A percentile compares a stretch with the other conserved stretches of the same genome.
Evolutionary conservation across 1,140 invertebrate species (phyloP).

Genomic region (Sesamia nonagrioides): DNA sequence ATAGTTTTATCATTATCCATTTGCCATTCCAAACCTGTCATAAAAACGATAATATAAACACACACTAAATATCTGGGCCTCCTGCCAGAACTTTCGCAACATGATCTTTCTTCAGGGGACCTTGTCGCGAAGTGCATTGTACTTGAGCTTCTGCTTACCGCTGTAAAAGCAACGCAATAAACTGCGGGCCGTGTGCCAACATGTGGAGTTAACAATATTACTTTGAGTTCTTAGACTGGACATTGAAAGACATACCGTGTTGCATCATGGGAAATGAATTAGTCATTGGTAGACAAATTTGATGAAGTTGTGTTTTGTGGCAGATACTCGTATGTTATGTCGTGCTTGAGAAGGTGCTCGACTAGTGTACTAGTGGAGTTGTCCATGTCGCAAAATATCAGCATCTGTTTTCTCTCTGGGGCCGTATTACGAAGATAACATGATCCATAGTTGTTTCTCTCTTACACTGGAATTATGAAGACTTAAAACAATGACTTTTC

Average conservation of each 20-base stretch:
- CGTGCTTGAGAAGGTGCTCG: not conserved
- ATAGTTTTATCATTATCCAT: too few relatives aligned
- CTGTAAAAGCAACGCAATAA: constrained; percentile 23
- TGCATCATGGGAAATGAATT: constrained; percentile 38
- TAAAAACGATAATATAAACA: constrained; percentile 16
- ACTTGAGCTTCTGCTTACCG: constrained; percentile 34
- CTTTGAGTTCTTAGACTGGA: constrained; percentile 6
- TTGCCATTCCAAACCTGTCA: constrained; percentile 11
- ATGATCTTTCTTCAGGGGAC: constrained; percentile 29
- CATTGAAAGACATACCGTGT: constrained; percentile 33
- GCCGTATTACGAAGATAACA: too few relatives aligned
- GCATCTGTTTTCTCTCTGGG: too few relatives aligned
- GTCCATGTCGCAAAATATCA: too few relatives aligned
- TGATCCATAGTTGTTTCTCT: too few relatives aligned
- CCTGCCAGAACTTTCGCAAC: constrained; percentile 31
- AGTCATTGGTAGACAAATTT: constrained; percentile 28
- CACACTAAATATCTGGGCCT: constrained; percentile 10
- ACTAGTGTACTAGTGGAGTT: too few relatives aligned
- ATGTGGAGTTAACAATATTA: constrained; percentile 6
- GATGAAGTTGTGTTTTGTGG: not conserved
- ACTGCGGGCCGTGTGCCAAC: constrained; percentile 26
- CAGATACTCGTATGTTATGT: not conserved
- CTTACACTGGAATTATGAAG: too few relatives aligned
- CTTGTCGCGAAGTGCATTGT: constrained; percentile 43
- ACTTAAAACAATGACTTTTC: too few relatives aligned